Percentiles rank a stretch among this genome's conserved stretches.
These are phyloP conservation scores for Sitta carolinensis DNA, from an alignment of 2,797 vertebrate species.

Conservation along the genomic window DNA sequence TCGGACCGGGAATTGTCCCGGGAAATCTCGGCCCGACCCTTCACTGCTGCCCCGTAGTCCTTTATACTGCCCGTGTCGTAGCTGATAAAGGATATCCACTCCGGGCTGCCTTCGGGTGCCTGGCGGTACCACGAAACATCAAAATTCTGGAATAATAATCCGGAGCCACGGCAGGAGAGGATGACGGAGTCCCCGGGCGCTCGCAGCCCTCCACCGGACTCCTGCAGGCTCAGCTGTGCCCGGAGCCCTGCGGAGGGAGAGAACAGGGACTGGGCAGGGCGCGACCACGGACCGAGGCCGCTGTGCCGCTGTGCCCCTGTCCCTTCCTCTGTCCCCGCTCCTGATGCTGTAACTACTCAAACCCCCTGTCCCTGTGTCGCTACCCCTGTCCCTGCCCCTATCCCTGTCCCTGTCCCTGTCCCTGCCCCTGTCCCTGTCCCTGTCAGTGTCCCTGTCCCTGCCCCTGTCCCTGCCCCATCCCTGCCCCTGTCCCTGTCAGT, in stretches of 20 bases:
- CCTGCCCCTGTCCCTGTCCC: too few relatives aligned
- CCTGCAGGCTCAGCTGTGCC: not conserved
- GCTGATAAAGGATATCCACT: not conserved
- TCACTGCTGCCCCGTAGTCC: not conserved
- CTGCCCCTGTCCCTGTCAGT: too few relatives aligned
- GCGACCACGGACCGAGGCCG: not conserved
- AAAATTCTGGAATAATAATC: rapidly evolving
- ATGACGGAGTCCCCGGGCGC: not conserved
- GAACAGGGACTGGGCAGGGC: not conserved
- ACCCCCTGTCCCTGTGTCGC: too few relatives aligned
- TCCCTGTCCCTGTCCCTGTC: too few relatives aligned
- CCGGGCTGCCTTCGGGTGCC: rapidly evolving
- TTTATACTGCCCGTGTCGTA: rapidly evolving
- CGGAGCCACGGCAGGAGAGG: not conserved
- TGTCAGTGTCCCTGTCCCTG: too few relatives aligned
- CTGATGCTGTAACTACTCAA: too few relatives aligned
- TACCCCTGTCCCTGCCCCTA: too few relatives aligned
- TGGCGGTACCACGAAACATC: rapidly evolving
- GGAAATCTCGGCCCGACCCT: not conserved
- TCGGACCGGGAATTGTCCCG: not conserved
- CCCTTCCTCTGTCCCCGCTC: too few relatives aligned
- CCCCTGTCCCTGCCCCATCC: too few relatives aligned
- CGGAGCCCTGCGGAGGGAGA: not conserved
- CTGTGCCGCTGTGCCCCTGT: not conserved
- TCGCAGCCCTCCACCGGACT: not conserved